These are phyloP conservation scores for Drosophila meridionalis DNA, from an alignment of 2,888 invertebrate genomes.

Conservation along the genomic window DNA sequence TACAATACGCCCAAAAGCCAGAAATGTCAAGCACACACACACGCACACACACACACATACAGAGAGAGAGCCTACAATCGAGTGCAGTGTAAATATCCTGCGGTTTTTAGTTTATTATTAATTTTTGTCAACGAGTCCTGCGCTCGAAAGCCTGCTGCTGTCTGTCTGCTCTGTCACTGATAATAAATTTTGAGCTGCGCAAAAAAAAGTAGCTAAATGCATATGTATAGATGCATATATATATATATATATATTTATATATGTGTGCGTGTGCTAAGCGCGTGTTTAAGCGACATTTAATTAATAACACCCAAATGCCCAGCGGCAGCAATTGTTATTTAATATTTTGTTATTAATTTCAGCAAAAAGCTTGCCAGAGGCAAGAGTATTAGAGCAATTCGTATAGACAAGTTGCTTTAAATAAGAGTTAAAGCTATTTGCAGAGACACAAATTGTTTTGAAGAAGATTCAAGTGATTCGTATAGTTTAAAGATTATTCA, in stretches of 20 bases:
- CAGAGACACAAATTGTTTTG: not conserved
- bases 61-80: constrained; percentile 41
- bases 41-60: not conserved
- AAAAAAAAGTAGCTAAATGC: constrained; percentile 13
- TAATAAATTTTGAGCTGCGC: constrained; percentile 67
- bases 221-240: not conserved
- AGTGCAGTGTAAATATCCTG: constrained; percentile 78
- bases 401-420: not conserved
- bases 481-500: too few species aligned
- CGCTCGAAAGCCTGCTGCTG: constrained; percentile 27
- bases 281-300: constrained; percentile 68
- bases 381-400: not conserved
- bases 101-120: constrained; percentile 80
- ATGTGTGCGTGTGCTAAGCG: constrained; percentile 48
- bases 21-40: constrained; percentile 35
- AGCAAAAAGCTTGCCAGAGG: not conserved
- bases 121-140: constrained; percentile 70
- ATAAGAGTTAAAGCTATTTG: not conserved
- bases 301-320: constrained; percentile 61
- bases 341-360: constrained; percentile 42
- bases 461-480: not conserved
- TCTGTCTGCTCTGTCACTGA: constrained; percentile 71
- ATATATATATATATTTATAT: not conserved
- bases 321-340: constrained; percentile 24
- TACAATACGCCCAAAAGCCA: constrained; percentile 51